Base-by-base conservation (phyloP, 2,888 invertebrate species). In the Caprella mutica region DNA sequence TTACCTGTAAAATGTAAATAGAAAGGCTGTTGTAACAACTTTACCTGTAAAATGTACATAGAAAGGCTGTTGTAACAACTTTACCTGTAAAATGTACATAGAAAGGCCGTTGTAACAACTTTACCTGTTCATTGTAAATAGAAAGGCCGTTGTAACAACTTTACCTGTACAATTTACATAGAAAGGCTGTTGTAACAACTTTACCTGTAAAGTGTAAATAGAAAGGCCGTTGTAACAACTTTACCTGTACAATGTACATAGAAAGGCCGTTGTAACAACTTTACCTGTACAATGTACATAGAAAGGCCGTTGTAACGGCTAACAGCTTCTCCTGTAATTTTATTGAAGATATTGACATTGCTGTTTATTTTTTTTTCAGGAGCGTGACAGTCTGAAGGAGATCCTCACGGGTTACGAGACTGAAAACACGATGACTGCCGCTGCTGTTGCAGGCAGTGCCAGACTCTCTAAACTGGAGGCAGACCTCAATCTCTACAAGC, bases 401-500 rank as follows among this genome's bases (percentile, higher is more conserved):
- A 81, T 88, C 67, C 71, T 89, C 44, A 87, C 88, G 69, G 81
- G 84, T 53, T 87, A 86, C 69, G 88, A 89, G 73, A 84, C 84
- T 69, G 89, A 89, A 74, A 73, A 85, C 65, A 84, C 86, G 1
- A 75, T 78, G 54, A 48, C 48, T 17, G 70, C 71, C 40, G 66
- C 68, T 52, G 73, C 53, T 14, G 35, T 66, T 57, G 71, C 64
- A 52, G 73, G 81, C 52, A 75, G 78, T 3, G 81, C 81, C 53
- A 76, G 85, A 1, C 79, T 86, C 14, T 81, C 83, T 55, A 82
- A 81, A 68, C 74, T 88, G 48, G 88, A 89, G 73, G 81, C 80
- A 68, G 77, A 83, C 0, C 73, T 88, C 48, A 80, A 81, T 60
- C 83, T 81, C 1, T 88, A 88, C 72, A 78, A 84, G 70, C 72